phyloP scores from a whole-genome alignment of 2,888 invertebrate species.

The Thecocarcelia acutangulata region DNA sequence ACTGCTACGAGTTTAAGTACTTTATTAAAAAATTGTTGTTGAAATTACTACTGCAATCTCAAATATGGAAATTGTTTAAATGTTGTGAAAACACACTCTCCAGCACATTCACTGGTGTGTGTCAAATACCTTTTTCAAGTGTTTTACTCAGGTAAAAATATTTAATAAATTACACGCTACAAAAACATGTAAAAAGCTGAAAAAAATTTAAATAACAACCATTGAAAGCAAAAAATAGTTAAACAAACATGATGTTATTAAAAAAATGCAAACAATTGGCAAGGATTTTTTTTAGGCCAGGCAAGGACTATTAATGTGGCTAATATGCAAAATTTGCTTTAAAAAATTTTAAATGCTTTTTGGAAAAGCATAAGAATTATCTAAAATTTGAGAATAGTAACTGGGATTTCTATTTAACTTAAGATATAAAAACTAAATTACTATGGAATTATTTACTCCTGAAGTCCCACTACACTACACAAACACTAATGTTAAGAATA shows the following conservation, averaged over 20 bases:
- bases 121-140: neutral
- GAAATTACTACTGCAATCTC: too few species aligned
- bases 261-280: too few species aligned
- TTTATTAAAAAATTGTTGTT: constrained; percentile 1
- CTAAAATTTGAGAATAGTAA: neutral
- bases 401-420: neutral
- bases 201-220: constrained; percentile 15
- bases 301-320: too few species aligned
- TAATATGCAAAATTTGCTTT: too few species aligned
- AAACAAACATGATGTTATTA: neutral
- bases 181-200: constrained; percentile 3
- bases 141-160: neutral
- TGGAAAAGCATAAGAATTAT: too few species aligned
- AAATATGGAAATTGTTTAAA: neutral
- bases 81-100: neutral
- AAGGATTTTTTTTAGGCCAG: too few species aligned
- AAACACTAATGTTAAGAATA: too few species aligned
- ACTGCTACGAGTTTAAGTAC: too few species aligned
- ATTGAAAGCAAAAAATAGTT: neutral
- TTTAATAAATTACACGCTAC: constrained; percentile 26
- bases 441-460: neutral
- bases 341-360: too few species aligned
- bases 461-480: neutral
- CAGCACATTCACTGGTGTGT: neutral
- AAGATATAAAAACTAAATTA: neutral